A percentile compares a stretch with the other conserved stretches of the same genome.
Evolutionary conservation across 2,113 vertebrate species (phyloP).

Genomic region (Pyrgilauda ruficollis): DNA sequence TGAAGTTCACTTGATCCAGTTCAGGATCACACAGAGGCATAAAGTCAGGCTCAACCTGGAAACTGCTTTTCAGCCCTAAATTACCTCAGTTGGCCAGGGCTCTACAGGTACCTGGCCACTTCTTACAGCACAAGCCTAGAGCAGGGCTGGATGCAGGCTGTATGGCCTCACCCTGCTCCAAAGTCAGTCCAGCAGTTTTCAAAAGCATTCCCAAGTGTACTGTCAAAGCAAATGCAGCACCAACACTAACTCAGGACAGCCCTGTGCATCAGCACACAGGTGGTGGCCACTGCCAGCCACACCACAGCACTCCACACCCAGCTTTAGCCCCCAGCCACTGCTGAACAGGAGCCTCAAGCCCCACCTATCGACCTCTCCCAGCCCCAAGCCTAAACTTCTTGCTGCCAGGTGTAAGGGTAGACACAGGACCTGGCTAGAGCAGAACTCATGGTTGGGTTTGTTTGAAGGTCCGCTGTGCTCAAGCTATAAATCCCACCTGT

Average conservation of each 20-base stretch:
- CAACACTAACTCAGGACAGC: background rate
- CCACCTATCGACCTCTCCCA: background rate
- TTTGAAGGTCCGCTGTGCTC: background rate
- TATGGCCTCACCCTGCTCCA: background rate
- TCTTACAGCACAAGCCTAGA: fast-evolving
- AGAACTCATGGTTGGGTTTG: background rate
- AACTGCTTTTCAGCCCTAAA: background rate
- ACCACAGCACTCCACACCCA: fast-evolving
- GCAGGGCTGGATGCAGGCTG: background rate
- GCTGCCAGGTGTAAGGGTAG: background rate
- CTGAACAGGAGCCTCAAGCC: background rate
- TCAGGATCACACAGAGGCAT: background rate
- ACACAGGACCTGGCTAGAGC: background rate
- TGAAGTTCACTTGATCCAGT: background rate
- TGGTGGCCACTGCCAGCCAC: fast-evolving
- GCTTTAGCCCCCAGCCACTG: fast-evolving
- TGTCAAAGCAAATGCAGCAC: background rate
- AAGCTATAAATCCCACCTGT: background rate
- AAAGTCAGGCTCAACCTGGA: background rate
- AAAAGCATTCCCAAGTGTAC: background rate
- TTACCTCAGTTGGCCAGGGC: background rate
- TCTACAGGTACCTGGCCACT: background rate
- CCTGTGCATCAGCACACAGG: background rate
- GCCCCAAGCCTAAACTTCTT: background rate
- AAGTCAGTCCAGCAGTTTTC: background rate